Evolutionary conservation across 1,140 invertebrate genomes (phyloP).

Genomic region (Chironomus striatipennis): DNA sequence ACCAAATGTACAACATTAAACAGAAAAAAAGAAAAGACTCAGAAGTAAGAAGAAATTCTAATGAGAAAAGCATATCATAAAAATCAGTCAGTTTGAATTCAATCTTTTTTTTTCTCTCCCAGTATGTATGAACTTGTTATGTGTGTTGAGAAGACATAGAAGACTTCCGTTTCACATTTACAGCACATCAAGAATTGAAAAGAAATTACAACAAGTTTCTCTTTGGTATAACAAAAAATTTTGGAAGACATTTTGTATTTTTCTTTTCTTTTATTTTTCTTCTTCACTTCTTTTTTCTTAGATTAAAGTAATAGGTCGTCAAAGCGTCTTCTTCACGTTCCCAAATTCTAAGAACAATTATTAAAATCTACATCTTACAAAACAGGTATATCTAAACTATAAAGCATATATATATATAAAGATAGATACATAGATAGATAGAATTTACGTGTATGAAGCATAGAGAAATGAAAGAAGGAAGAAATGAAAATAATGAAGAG

Average conservation of each 20-base stretch:
- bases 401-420: background rate
- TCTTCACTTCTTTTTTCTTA: background rate
- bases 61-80: no score
- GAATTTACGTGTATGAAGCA: no score
- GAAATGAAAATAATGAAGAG: no score
- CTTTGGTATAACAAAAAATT: no score
- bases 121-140: background rate
- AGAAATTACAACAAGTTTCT: conserved; percentile 3
- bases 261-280: background rate
- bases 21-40: no score
- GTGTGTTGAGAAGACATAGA: background rate
- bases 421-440: no score
- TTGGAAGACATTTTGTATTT: conserved; percentile 18
- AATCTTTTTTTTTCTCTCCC: no score
- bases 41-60: no score
- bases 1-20: no score
- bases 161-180: background rate
- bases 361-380: conserved; percentile 18
- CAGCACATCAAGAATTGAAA: background rate
- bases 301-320: conserved; percentile 15
- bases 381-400: conserved; percentile 1
- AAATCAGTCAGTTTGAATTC: no score
- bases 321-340: conserved; percentile 4
- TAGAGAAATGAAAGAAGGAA: no score
- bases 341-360: conserved; percentile 22